Conservation (phyloP, 2,113 vertebrate species). For the Hypocryptadius cinnamomeus region DNA sequence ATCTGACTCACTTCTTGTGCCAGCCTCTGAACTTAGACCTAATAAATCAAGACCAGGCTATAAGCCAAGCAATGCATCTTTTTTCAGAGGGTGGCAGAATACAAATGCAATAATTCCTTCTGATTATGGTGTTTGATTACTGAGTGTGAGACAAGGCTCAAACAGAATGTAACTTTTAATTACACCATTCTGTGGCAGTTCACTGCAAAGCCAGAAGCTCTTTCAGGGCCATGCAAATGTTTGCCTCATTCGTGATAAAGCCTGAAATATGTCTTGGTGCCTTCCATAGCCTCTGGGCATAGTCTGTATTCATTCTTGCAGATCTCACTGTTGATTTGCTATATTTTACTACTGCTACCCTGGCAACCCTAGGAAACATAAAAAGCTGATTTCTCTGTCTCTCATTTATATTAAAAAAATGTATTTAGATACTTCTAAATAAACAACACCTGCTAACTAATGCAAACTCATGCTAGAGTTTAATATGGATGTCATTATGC, state of each 20-base stretch:
- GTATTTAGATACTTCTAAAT: neutral
- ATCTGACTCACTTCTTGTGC: neutral
- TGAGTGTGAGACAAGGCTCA: slow-evolving; percentile 35
- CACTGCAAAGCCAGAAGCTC: slow-evolving; percentile 19
- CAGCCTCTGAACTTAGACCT: neutral
- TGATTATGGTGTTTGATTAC: slow-evolving; percentile 47
- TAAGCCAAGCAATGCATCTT: slow-evolving; percentile 15
- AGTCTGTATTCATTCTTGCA: slow-evolving; percentile 50
- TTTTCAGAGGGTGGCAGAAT: neutral
- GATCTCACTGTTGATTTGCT: slow-evolving; percentile 41
- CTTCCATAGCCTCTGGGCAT: slow-evolving; percentile 29
- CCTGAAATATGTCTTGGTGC: slow-evolving; percentile 39
- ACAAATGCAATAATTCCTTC: neutral
- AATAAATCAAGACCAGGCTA: neutral
- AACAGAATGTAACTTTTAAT: slow-evolving; percentile 53
- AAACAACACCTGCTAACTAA: neutral
- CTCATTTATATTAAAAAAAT: neutral
- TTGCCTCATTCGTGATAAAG: slow-evolving; percentile 36
- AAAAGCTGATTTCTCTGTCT: slow-evolving; percentile 28
- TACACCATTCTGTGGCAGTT: slow-evolving; percentile 33
- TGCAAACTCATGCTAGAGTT: neutral
- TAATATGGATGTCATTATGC: neutral
- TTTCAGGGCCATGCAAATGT: slow-evolving; percentile 30
- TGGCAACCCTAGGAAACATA: slow-evolving; percentile 35
- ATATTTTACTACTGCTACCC: slow-evolving; percentile 40